Conservation (phyloP, 2,888 invertebrate genomes). For the Cantharis rustica region DNA sequence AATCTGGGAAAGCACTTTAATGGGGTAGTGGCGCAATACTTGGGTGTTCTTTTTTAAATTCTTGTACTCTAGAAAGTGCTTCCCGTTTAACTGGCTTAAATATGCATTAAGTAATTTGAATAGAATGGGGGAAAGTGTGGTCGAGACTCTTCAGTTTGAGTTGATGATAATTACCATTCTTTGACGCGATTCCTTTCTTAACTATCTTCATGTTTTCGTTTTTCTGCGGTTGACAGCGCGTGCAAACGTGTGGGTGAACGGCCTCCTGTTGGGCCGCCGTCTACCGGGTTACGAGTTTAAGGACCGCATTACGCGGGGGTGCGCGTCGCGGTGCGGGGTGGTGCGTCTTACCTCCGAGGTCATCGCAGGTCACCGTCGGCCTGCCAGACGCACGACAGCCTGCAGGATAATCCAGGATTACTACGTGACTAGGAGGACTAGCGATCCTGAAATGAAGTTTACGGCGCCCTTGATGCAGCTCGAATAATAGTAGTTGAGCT, state of each 20-base stretch:
- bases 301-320: slow-evolving; percentile 39
- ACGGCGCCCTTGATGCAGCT: slow-evolving; percentile 5
- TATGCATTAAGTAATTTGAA: background rate
- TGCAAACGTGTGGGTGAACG: slow-evolving; percentile 38
- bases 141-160: background rate
- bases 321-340: slow-evolving; percentile 39
- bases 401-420: slow-evolving; percentile 40
- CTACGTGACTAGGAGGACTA: slow-evolving; percentile 39
- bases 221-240: slow-evolving; percentile 24
- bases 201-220: slow-evolving; percentile 14
- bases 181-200: slow-evolving; percentile 3
- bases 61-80: background rate
- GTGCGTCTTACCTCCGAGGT: slow-evolving; percentile 42
- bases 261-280: slow-evolving; percentile 35
- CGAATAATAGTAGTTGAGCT: slow-evolving; percentile 3
- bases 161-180: slow-evolving; percentile 10
- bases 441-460: slow-evolving; percentile 14
- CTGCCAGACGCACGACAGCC: slow-evolving; percentile 44
- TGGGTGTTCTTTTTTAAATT: background rate
- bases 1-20: background rate
- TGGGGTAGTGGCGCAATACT: background rate
- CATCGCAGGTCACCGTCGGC: slow-evolving; percentile 43
- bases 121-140: background rate
- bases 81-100: background rate
- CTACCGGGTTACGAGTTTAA: slow-evolving; percentile 45